Conservation (phyloP, 2,113 vertebrate species). For the Dicentrarchus labrax region DNA sequence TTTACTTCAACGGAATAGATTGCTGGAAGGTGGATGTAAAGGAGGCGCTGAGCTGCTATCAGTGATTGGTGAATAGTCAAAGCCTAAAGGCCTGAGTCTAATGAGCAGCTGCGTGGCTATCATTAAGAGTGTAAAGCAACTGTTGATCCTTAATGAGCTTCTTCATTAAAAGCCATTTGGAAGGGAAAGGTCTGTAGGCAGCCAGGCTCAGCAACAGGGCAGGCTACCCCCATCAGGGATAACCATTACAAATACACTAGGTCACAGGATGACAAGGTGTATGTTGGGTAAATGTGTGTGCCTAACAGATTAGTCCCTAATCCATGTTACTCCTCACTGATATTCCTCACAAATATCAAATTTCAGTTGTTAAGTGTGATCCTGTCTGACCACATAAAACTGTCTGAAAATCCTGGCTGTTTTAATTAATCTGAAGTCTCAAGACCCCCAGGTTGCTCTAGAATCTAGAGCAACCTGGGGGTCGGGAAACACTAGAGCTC, state of each 20-base stretch:
- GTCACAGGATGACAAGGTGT: conserved; percentile 29
- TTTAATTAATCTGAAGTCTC: no score
- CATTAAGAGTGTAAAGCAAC: conserved; percentile 67
- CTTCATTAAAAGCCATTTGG: conserved; percentile 72
- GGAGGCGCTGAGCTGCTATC: conserved; percentile 42
- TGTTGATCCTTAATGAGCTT: conserved; percentile 69
- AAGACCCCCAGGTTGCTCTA: no score
- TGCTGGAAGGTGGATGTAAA: conserved; percentile 33
- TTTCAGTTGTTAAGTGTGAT: not conserved
- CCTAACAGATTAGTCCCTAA: not conserved
- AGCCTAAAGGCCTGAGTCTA: conserved; percentile 57
- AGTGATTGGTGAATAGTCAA: conserved; percentile 54
- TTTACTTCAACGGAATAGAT: conserved; percentile 1
- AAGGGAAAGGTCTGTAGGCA: conserved; percentile 40
- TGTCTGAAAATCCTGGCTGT: not conserved
- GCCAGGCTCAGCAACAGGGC: conserved; percentile 29
- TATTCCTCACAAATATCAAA: not conserved
- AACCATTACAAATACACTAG: conserved; percentile 37
- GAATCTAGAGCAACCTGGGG: no score
- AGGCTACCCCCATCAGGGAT: conserved; percentile 37
- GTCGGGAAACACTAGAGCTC: no score
- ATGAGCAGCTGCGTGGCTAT: conserved; percentile 72
- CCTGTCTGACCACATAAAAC: not conserved
- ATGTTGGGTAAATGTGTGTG: not conserved
- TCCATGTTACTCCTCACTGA: not conserved